Percentiles rank a stretch among this genome's conserved stretches.
Conservation (phyloP, 2,113 vertebrate species). For the Myotis davidii region DNA sequence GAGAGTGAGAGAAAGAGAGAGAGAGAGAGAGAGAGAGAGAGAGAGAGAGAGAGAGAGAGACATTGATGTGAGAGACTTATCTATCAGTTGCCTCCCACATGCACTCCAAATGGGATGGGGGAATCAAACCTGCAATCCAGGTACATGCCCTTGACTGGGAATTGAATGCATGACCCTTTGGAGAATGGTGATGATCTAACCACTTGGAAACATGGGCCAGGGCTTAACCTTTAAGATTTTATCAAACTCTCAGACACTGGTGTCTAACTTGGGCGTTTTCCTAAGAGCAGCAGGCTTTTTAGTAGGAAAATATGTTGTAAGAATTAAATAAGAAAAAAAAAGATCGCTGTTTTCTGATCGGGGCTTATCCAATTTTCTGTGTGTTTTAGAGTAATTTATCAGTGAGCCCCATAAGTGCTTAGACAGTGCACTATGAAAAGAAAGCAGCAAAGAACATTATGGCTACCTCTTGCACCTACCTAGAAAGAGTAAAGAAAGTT, state of each 20-base stretch:
- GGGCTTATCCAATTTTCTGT: not conserved
- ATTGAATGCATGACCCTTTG: too few species aligned
- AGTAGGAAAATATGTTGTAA: not conserved
- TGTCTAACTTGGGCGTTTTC: slow-evolving; percentile 45
- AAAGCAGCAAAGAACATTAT: not conserved
- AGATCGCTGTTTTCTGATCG: not conserved
- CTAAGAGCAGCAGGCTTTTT: not conserved
- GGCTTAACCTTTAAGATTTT: not conserved
- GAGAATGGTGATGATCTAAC: too few species aligned
- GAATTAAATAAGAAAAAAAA: not conserved
- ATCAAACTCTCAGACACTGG: not conserved
- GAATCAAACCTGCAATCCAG: too few species aligned
- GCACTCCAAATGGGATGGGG: too few species aligned
- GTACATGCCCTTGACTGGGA: too few species aligned
- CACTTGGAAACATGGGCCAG: too few species aligned
- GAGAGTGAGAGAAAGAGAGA: too few species aligned
- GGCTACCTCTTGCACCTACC: not conserved
- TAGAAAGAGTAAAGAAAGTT: slow-evolving; percentile 3
- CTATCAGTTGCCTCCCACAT: too few species aligned
- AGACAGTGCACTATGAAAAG: not conserved
- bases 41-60: too few species aligned
- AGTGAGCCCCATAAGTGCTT: not conserved
- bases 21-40: too few species aligned
- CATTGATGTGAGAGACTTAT: too few species aligned
- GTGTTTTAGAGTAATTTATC: not conserved